A percentile compares a stretch with the other conserved stretches of the same genome.
Conservation (phyloP, 2,797 vertebrate genomes). For the Micromesistius poutassou region DNA sequence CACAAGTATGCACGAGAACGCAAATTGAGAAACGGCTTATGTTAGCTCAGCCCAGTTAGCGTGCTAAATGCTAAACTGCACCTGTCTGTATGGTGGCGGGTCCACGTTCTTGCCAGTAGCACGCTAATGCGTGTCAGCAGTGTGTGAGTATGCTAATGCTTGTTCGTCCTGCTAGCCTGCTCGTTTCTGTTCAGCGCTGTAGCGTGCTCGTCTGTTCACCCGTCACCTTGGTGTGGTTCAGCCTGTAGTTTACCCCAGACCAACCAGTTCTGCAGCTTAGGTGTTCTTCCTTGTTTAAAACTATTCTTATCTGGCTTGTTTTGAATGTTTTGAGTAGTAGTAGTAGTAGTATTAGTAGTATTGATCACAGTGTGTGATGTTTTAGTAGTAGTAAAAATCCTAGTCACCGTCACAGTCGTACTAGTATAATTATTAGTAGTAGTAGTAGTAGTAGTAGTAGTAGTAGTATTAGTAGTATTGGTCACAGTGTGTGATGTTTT, state of each 20-base stretch:
- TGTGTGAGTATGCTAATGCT: background rate
- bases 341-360: background rate
- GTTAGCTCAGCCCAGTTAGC: too few species aligned
- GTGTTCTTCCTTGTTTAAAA: background rate
- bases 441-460: background rate
- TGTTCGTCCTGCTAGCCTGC: background rate
- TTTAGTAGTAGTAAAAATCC: background rate
- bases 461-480: background rate
- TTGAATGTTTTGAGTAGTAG: background rate
- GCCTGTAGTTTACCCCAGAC: background rate
- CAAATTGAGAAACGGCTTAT: too few species aligned
- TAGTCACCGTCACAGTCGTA: too few species aligned
- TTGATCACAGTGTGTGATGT: background rate
- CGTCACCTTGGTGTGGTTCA: background rate
- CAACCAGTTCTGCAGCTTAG: background rate
- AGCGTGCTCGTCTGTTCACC: background rate
- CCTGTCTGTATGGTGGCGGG: constrained; percentile 1
- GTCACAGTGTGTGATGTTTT: too few species aligned
- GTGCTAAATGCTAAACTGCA: too few species aligned
- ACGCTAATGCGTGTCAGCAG: background rate
- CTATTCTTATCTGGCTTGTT: background rate
- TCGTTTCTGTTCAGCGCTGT: background rate
- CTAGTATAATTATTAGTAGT: background rate
- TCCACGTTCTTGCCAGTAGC: background rate
- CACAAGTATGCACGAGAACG: too few species aligned